Evolutionary conservation across 1,140 invertebrate genomes (phyloP).

Genomic region (Drosophila quadrilineata): DNA sequence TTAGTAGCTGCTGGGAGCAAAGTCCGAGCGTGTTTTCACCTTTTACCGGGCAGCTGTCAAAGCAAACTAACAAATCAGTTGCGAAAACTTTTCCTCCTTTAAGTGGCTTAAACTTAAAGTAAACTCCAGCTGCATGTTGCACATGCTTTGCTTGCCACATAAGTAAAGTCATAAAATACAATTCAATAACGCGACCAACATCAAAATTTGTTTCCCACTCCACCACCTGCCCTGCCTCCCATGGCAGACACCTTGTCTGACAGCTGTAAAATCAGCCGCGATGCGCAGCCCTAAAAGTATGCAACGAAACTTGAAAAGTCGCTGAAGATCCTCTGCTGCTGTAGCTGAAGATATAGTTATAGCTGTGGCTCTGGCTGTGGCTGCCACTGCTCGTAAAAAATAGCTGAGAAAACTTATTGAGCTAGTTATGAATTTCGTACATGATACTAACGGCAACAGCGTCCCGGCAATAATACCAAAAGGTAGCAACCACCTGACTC

Average conservation of each 20-base stretch:
- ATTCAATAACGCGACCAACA: constrained; percentile 67
- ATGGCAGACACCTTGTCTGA: constrained; percentile 53
- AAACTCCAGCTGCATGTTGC: constrained; percentile 41
- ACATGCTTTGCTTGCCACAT: constrained; percentile 54
- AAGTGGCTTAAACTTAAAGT: constrained; percentile 64
- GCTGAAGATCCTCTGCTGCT: constrained; percentile 1
- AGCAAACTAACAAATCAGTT: constrained; percentile 39
- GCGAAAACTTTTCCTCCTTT: constrained; percentile 25
- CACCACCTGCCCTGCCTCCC: background rate
- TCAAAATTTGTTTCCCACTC: constrained; percentile 30
- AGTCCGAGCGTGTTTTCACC: constrained; percentile 22
- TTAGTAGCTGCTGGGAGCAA: constrained; percentile 2
- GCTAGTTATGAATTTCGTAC: constrained; percentile 78
- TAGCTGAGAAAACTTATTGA: constrained; percentile 73
- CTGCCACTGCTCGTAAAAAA: constrained; percentile 65
- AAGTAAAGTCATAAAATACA: constrained; percentile 74
- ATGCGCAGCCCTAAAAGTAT: constrained; percentile 57
- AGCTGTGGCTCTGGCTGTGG: background rate
- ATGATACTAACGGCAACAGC: constrained; percentile 74
- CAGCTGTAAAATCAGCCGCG: constrained; percentile 66
- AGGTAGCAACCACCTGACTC: constrained; percentile 28
- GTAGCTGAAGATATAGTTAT: background rate
- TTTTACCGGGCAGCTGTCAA: constrained; percentile 60
- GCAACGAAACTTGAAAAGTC: constrained; percentile 4
- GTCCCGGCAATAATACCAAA: constrained; percentile 69